Base-by-base conservation (phyloP, 1,140 invertebrate genomes). In the Drosophila novamexicana region DNA sequence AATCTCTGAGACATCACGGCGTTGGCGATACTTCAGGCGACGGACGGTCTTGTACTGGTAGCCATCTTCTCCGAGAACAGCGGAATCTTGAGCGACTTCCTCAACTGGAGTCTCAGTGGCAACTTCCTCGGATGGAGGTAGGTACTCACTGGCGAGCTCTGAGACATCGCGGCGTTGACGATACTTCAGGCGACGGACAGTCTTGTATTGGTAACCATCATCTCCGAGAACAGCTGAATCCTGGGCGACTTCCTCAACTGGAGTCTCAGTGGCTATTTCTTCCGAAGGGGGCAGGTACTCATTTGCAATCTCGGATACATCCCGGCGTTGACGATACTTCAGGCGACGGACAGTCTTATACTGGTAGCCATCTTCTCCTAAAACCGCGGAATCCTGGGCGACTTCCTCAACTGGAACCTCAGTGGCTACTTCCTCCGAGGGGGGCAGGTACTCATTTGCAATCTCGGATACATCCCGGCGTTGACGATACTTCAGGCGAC, bases 11-110 rank as follows among this genome's bases (percentile, higher is more conserved):
- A 90, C 85, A 59, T 90, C 85, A 9, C 85, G 85, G 4, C 85
- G 81, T 1, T 84, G 77, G 3, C 81, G 77, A 6, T 69, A 47
- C 32, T 82, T 83, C 10, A 79, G 45, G 0, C 68, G 63, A n/a
- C 76, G 72, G 1, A 84, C 81, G 12, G 81, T 79, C 45, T 83
- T 83, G 79, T 83, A 83, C 6, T 37, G 70, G 59, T 83, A 83
- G 36, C 81, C 81, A 79, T 84, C 79, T 1, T 72, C 68, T 36
- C 47, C 71, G 7, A 79, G 50, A 18, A 73, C 66, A 7, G 76
- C 37, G n/a, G 14, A 3, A 39, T 39, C 37, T 4, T 39, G 37
- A 7, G 50, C 50, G 53, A 18, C 36, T 7, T 66, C 74, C 6
- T 67, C 74, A 2, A 72, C 2, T 0, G 69, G 40, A 5, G 47